A percentile compares a stretch with the other conserved stretches of the same genome.
Conservation (phyloP, 2,888 invertebrate species). For the Drosophila borealis region DNA sequence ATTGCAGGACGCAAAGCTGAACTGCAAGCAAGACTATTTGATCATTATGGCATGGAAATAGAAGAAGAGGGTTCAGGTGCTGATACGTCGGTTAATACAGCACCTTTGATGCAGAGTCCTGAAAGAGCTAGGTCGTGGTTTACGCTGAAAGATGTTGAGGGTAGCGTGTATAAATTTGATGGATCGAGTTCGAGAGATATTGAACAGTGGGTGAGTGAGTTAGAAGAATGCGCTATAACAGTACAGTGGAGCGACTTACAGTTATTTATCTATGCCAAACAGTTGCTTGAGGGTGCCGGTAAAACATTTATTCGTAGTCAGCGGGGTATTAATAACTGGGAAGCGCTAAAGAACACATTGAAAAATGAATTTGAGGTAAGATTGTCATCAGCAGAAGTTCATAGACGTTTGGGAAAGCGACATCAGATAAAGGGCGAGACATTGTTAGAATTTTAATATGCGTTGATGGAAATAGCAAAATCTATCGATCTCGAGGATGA, state of each 20-base stretch:
- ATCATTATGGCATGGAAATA: no score
- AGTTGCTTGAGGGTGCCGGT: constrained; percentile 16
- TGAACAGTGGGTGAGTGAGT: constrained; percentile 19
- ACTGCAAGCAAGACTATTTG: no score
- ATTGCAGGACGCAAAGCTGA: no score
- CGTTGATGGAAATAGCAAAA: constrained; percentile 19
- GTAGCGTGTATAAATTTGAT: constrained; percentile 24
- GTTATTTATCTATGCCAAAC: constrained; percentile 24
- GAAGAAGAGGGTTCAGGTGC: no score
- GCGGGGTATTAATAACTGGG: constrained; percentile 3
- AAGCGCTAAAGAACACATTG: constrained; percentile 8
- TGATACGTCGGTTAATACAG: no score
- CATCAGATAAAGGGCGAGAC: constrained; percentile 9
- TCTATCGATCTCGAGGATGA: no score
- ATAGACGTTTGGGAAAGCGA: constrained; percentile 1
- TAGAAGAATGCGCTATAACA: constrained; percentile 26
- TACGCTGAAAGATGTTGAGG: constrained; percentile 27
- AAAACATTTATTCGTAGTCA: constrained; percentile 12
- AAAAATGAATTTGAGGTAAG: constrained; percentile 6
- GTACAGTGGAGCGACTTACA: constrained; percentile 32
- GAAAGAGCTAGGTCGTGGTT: constrained; percentile 16
- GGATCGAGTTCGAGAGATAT: constrained; percentile 18
- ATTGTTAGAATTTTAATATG: constrained; percentile 23
- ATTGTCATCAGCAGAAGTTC: constrained; percentile 17
- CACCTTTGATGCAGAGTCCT: no score